Conservation (phyloP, 2,797 vertebrate species). For the Naso thynnoides region DNA sequence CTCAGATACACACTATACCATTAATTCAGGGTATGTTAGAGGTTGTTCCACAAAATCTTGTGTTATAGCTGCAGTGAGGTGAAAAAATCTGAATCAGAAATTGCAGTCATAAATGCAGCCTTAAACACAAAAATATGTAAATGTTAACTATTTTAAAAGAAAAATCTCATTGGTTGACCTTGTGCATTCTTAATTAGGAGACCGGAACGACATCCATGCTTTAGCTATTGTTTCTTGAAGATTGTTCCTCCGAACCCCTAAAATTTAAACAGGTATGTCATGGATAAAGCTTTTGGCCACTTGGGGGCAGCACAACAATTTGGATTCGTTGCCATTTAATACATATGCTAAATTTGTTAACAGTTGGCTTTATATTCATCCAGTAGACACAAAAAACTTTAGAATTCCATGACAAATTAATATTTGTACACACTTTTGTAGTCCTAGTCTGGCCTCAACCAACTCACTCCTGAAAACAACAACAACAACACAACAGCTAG, state of each 20-base stretch:
- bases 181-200: background rate
- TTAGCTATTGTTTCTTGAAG: background rate
- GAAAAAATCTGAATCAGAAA: background rate
- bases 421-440: background rate
- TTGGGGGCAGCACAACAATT: background rate
- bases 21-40: conserved; percentile 20
- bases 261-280: background rate
- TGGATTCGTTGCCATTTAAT: no score
- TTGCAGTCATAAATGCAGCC: background rate
- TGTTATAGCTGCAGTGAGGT: conserved; percentile 1
- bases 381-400: background rate
- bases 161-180: background rate
- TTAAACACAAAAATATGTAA: background rate
- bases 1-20: conserved; percentile 19
- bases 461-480: background rate
- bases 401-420: background rate
- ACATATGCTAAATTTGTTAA: background rate
- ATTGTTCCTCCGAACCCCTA: background rate
- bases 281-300: background rate
- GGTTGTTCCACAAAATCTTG: conserved; percentile 5
- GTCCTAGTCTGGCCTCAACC: background rate
- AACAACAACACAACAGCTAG: background rate
- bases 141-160: background rate
- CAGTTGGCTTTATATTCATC: background rate
- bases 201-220: background rate